These are phyloP conservation scores for Callospermophilus lateralis DNA, from an alignment of 2,113 vertebrate genomes.

Conservation along the genomic window DNA sequence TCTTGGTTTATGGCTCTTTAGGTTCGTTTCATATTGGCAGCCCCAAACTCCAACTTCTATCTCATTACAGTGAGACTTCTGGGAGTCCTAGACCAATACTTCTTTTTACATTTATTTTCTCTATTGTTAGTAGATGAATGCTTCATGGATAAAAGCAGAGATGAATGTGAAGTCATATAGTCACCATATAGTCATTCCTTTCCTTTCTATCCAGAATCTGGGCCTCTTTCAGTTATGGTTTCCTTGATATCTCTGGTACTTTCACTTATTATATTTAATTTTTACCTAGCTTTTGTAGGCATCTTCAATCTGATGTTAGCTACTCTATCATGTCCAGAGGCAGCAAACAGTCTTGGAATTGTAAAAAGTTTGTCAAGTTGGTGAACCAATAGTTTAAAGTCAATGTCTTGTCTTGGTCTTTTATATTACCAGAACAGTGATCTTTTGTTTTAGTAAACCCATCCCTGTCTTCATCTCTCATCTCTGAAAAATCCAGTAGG, in stretches of 20 bases:
- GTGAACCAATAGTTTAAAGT: slow-evolving; percentile 21
- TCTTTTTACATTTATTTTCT: background rate
- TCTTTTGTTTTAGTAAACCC: slow-evolving; percentile 24
- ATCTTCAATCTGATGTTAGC: background rate
- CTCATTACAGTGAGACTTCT: background rate
- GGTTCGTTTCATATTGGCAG: background rate
- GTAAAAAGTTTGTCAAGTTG: slow-evolving; percentile 13
- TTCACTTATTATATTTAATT: slow-evolving; percentile 31
- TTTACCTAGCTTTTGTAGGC: background rate
- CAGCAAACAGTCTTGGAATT: background rate
- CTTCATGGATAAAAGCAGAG: background rate
- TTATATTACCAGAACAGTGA: background rate
- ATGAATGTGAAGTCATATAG: background rate
- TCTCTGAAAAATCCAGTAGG: slow-evolving; percentile 21
- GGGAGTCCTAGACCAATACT: background rate
- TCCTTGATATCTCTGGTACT: background rate
- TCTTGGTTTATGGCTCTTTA: background rate
- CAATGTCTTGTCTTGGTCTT: background rate
- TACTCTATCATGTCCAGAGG: background rate
- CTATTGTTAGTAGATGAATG: background rate
- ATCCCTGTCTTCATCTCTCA: background rate
- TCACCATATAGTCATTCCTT: background rate
- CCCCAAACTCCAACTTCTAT: background rate
- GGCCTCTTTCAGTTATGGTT: background rate
- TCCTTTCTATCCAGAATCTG: background rate